Conservation (phyloP, 2,113 vertebrate species). For the Lethenteron camtschaticum region DNA sequence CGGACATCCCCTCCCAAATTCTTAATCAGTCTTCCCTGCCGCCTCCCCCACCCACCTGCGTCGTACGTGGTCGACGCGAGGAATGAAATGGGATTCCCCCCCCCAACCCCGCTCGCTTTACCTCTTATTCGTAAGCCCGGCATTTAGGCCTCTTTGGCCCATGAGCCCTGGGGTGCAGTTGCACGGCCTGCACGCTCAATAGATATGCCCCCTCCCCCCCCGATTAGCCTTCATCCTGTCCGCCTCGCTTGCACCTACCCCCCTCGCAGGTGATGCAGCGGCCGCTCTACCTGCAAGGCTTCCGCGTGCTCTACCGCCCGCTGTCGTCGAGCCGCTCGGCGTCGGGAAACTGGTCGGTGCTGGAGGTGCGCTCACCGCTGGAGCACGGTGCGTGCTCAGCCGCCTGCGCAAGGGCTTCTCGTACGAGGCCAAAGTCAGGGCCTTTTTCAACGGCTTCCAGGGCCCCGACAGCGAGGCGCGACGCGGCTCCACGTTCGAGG, state of each 20-base stretch:
- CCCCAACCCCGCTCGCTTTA: not conserved
- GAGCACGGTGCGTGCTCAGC: conserved; percentile 56
- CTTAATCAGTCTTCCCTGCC: too few species aligned
- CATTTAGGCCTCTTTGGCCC: not conserved
- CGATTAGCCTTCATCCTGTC: not conserved
- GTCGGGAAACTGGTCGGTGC: conserved; percentile 62
- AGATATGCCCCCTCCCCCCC: not conserved
- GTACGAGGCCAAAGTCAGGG: conserved; percentile 84
- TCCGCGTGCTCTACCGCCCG: conserved; percentile 73
- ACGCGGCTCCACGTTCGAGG: conserved; percentile 76
- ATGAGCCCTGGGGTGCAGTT: not conserved
- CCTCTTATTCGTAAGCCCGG: not conserved
- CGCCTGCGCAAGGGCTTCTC: conserved; percentile 74
- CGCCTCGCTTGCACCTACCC: not conserved
- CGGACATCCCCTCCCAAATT: too few species aligned
- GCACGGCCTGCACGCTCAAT: not conserved
- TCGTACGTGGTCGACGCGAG: too few species aligned
- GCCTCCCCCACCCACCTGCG: too few species aligned
- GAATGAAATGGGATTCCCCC: not conserved
- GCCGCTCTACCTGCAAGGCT: conserved; percentile 88
- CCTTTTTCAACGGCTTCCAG: conserved; percentile 97
- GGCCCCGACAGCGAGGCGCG: conserved; percentile 90
- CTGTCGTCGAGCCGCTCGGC: conserved; percentile 27
- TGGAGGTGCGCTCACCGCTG: conserved; percentile 64
- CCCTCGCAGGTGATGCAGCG: conserved; percentile 66